These are phyloP conservation scores for Emesis furor DNA, from an alignment of 2,888 invertebrate genomes.

Conservation along the genomic window DNA sequence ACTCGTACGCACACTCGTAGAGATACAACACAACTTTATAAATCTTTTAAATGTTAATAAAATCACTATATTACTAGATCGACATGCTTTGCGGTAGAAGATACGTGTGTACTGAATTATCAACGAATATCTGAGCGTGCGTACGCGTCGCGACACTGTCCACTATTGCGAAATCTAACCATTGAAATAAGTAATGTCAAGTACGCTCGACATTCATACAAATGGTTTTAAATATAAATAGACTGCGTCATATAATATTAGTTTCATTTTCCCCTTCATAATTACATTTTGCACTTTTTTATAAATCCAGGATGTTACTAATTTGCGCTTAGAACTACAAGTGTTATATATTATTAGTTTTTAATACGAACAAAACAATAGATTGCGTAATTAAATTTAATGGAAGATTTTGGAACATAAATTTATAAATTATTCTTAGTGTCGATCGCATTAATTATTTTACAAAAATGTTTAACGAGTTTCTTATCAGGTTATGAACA, in stretches of 20 bases:
- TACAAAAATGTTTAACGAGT: no score
- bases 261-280: no score
- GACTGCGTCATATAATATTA: background rate
- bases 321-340: no score
- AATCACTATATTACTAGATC: background rate
- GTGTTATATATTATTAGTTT: no score
- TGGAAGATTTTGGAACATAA: no score
- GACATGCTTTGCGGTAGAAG: background rate
- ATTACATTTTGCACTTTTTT: no score
- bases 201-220: background rate
- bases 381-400: no score
- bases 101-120: background rate
- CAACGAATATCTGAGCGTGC: background rate
- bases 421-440: no score
- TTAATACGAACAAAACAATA: no score
- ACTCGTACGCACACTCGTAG: background rate
- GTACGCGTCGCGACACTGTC: constrained; percentile 10
- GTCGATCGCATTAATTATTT: no score
- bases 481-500: no score
- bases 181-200: constrained; percentile 7
- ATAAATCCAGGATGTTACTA: no score
- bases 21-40: background rate
- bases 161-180: background rate
- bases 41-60: background rate
- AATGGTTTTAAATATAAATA: constrained; percentile 15